Percentiles rank a stretch among this genome's conserved stretches.
These are phyloP conservation scores for Pitangus sulphuratus DNA, from an alignment of 2,797 vertebrate genomes.

Conservation along the genomic window DNA sequence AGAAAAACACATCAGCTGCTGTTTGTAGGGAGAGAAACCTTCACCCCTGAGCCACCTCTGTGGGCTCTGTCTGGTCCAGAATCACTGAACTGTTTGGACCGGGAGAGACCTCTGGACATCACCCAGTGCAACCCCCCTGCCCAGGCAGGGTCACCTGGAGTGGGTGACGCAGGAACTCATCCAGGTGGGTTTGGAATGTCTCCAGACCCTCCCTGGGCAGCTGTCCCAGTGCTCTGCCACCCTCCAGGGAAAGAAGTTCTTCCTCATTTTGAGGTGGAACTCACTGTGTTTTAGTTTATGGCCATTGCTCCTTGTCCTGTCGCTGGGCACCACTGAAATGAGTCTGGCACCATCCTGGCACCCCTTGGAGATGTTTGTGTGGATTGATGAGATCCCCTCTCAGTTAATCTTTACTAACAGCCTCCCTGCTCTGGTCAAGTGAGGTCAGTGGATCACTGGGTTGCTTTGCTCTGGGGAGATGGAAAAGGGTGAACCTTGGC, in stretches of 20 bases:
- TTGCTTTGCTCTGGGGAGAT: not conserved
- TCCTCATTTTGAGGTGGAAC: too few relatives aligned
- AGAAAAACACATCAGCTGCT: rapidly evolving
- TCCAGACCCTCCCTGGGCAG: too few relatives aligned
- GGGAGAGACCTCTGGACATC: not conserved
- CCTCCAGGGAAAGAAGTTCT: too few relatives aligned
- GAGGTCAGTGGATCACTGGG: not conserved
- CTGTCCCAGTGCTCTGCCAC: too few relatives aligned
- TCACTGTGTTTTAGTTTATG: too few relatives aligned
- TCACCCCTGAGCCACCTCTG: not conserved
- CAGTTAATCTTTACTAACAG: not conserved
- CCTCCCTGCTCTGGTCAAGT: not conserved
- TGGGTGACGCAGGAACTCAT: not conserved
- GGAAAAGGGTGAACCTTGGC: not conserved
- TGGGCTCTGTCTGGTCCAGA: not conserved
- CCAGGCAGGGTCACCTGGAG: not conserved
- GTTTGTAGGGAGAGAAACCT: not conserved
- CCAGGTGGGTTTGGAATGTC: not conserved
- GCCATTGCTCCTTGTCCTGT: too few relatives aligned
- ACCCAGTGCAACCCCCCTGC: not conserved
- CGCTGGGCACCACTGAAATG: too few relatives aligned
- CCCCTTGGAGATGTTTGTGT: not conserved
- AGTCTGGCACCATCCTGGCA: too few relatives aligned
- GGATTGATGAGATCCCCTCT: not conserved
- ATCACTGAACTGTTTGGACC: not conserved